Percentiles rank a stretch among this genome's conserved stretches.
Conservation (phyloP, 2,888 invertebrate genomes). For the Hololepta plana region DNA sequence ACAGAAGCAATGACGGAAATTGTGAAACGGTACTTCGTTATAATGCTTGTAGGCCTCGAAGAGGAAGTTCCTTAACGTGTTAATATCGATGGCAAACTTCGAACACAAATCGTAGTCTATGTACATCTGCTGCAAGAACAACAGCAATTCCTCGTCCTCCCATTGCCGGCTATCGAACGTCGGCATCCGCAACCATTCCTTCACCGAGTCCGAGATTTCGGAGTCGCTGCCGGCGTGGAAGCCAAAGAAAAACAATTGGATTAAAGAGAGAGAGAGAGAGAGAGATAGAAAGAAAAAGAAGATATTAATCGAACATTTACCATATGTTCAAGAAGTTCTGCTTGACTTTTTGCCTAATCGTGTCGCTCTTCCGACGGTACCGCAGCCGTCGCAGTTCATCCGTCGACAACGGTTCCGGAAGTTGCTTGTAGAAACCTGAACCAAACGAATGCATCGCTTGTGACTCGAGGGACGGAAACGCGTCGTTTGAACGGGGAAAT, state of each 20-base stretch:
- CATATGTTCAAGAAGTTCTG: constrained; percentile 41
- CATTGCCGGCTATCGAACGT: constrained; percentile 69
- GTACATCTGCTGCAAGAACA: constrained; percentile 67
- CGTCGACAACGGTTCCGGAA: constrained; percentile 37
- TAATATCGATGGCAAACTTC: constrained; percentile 57
- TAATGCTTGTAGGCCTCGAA: constrained; percentile 65
- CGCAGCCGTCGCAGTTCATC: constrained; percentile 36
- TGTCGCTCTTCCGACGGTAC: constrained; percentile 39
- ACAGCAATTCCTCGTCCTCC: constrained; percentile 63
- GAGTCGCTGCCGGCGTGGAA: constrained; percentile 37
- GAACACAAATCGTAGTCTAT: constrained; percentile 55
- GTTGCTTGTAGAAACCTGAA: constrained; percentile 42
- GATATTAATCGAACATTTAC: constrained; percentile 26
- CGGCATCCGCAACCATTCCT: constrained; percentile 44
- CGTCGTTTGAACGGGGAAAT: too few relatives aligned
- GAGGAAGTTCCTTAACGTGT: constrained; percentile 49
- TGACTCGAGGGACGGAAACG: too few relatives aligned
- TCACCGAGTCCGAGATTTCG: constrained; percentile 40
- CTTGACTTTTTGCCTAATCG: constrained; percentile 36
- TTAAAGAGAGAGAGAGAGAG: too few relatives aligned
- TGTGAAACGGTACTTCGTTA: constrained; percentile 76
- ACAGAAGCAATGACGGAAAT: constrained; percentile 74
- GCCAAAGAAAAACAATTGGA: background rate
- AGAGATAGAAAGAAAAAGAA: too few relatives aligned
- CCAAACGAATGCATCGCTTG: constrained; percentile 8